These are phyloP conservation scores for Buteo buteo DNA, from an alignment of 2,113 vertebrate genomes.

Conservation along the genomic window DNA sequence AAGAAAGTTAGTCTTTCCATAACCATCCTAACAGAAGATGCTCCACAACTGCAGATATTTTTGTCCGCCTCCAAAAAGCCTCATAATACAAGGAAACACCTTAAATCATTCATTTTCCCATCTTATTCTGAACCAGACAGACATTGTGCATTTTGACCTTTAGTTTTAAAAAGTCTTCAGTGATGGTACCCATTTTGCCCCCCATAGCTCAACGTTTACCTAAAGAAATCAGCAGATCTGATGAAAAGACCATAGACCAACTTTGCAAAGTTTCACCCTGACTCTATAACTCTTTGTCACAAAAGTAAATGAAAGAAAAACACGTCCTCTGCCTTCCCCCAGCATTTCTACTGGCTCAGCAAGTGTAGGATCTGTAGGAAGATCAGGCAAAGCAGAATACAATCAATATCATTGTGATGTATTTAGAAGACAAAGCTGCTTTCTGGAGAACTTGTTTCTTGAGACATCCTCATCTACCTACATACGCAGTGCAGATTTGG, in stretches of 20 bases:
- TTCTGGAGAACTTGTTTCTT: not conserved
- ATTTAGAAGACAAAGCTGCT: not conserved
- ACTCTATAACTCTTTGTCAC: not conserved
- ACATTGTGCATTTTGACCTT: not conserved
- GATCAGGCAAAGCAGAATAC: not conserved
- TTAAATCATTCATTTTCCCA: not conserved
- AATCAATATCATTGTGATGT: not conserved
- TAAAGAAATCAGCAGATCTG: not conserved
- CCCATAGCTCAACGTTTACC: not conserved
- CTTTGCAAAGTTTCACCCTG: not conserved
- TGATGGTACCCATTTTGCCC: rapidly evolving
- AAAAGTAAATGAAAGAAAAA: not conserved
- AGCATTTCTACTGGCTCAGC: not conserved
- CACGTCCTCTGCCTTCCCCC: not conserved
- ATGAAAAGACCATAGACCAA: not conserved
- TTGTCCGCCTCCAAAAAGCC: not conserved
- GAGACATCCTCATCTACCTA: not conserved
- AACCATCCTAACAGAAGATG: not conserved
- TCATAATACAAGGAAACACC: not conserved
- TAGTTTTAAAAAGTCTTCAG: not conserved
- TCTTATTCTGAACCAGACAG: not conserved
- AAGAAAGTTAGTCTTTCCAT: not conserved
- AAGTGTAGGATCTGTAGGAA: not conserved
- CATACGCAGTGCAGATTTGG: not conserved
- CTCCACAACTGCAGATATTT: not conserved